A percentile compares a stretch with the other conserved stretches of the same genome.
Evolutionary conservation across 2,888 invertebrate species (phyloP).

Genomic region (Diplazon laetatorius): DNA sequence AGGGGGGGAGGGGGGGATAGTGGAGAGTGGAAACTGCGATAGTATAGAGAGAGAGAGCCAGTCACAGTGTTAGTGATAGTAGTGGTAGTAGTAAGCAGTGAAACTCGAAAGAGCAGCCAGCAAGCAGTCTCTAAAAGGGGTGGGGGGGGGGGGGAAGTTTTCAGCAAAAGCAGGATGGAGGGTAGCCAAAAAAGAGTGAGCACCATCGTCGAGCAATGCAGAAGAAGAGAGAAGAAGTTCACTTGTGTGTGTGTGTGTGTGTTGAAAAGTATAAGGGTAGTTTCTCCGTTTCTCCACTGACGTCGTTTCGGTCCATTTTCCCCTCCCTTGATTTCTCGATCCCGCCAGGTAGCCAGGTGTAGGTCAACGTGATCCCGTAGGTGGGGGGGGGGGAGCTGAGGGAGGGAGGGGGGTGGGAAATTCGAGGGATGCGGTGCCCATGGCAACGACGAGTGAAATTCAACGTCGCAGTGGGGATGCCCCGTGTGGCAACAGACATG

Average conservation of each 20-base stretch:
- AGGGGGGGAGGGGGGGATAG: too few species aligned
- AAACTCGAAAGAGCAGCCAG: constrained; percentile 6
- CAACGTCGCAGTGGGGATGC: constrained; percentile 71
- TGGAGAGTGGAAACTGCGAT: constrained; percentile 24
- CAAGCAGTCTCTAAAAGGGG: background rate
- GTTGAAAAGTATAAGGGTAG: constrained; percentile 7
- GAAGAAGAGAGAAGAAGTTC: background rate
- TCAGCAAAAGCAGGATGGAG: background rate
- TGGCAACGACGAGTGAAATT: constrained; percentile 72
- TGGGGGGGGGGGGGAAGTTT: too few species aligned
- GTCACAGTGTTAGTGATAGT: too few species aligned
- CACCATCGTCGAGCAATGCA: background rate
- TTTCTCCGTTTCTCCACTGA: constrained; percentile 25
- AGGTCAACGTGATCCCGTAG: constrained; percentile 63
- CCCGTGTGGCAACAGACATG: constrained; percentile 28
- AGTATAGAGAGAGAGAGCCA: constrained; percentile 32
- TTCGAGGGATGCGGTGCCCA: constrained; percentile 79
- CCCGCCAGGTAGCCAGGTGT: constrained; percentile 72
- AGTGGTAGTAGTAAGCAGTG: background rate
- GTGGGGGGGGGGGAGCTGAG: too few species aligned
- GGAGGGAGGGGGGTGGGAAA: background rate
- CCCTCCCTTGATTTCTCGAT: constrained; percentile 62
- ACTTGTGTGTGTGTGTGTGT: too few species aligned
- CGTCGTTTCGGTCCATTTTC: constrained; percentile 19
- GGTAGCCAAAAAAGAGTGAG: constrained; percentile 1